Percentiles rank a stretch among this genome's conserved stretches.
Conservation (phyloP, 2,797 vertebrate species). For the Prunella strophiata region DNA sequence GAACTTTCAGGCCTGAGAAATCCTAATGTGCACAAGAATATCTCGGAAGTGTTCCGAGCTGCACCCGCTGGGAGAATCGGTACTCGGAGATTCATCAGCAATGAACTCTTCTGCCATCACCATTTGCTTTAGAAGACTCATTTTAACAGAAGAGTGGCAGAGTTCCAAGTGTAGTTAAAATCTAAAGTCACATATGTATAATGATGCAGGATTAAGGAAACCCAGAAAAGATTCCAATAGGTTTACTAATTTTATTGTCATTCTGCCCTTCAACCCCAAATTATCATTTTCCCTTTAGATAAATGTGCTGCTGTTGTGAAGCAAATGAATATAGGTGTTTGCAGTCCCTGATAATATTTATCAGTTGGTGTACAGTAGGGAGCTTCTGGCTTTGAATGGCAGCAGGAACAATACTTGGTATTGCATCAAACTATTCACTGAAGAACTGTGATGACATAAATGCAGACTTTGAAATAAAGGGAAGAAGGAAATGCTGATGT, state of each 20-base stretch:
- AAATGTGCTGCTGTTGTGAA: neutral
- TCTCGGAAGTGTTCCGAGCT: neutral
- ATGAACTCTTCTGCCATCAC: neutral
- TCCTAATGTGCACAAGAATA: slow-evolving; percentile 1
- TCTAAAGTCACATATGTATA: neutral
- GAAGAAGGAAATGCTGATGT: neutral
- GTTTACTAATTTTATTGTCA: neutral
- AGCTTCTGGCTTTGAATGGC: neutral
- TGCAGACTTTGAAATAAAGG: neutral
- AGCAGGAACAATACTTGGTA: neutral
- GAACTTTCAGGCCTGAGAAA: slow-evolving; percentile 21
- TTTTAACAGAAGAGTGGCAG: neutral
- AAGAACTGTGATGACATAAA: neutral
- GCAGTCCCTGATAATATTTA: neutral
- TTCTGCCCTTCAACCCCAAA: neutral
- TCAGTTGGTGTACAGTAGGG: neutral
- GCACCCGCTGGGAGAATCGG: neutral
- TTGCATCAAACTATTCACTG: neutral
- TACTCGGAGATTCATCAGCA: neutral
- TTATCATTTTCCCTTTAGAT: neutral
- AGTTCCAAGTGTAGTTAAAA: neutral
- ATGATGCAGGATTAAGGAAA: neutral
- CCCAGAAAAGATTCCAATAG: neutral
- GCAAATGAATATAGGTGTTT: neutral
- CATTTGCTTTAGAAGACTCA: neutral